phyloP scores from a whole-genome alignment of 2,888 invertebrate genomes.

The Diplolepis rosae region DNA sequence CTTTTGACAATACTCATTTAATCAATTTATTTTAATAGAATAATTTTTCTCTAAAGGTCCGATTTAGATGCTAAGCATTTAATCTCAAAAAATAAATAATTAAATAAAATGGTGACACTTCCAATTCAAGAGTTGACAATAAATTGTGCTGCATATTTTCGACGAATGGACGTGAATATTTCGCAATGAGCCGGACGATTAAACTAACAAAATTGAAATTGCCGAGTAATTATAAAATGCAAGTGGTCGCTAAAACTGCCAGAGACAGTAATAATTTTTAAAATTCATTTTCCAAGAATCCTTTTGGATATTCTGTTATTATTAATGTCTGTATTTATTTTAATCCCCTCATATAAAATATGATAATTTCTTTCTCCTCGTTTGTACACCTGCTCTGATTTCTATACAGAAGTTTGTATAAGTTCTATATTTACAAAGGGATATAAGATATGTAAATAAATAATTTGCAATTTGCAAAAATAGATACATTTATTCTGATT shows the following conservation, averaged over 20 bases:
- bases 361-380: neutral
- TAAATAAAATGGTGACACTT: no score
- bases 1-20: conserved; percentile 5
- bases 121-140: neutral
- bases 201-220: conserved; percentile 26
- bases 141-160: neutral
- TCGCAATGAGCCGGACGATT: conserved; percentile 13
- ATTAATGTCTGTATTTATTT: neutral
- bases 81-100: neutral
- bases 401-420: neutral
- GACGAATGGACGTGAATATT: neutral
- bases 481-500: neutral
- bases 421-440: neutral
- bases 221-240: neutral
- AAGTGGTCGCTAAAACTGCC: neutral
- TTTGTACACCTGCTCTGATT: neutral
- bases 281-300: neutral
- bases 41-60: conserved; percentile 9
- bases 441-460: conserved; percentile 22
- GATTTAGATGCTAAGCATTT: neutral
- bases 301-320: neutral
- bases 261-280: conserved; percentile 17
- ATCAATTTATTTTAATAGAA: neutral
- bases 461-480: neutral
- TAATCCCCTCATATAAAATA: neutral